These are phyloP conservation scores for Lepidurus arcticus DNA, from an alignment of 1,140 invertebrate species.

Conservation along the genomic window DNA sequence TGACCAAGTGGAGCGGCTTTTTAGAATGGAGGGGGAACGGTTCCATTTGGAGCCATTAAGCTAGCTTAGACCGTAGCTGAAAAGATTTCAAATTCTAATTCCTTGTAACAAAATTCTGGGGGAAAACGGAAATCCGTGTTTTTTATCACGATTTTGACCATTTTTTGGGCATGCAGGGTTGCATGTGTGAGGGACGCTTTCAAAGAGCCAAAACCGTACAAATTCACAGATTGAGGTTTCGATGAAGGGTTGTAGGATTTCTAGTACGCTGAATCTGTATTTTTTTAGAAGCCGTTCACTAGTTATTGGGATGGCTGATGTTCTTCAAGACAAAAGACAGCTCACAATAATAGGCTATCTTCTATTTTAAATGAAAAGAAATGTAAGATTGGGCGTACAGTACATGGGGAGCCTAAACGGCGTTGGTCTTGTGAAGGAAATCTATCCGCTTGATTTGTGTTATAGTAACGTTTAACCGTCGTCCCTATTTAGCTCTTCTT, in stretches of 20 bases:
- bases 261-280: neutral
- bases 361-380: no score
- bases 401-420: neutral
- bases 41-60: neutral
- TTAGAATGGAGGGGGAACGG: neutral
- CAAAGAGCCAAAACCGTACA: no score
- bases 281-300: no score
- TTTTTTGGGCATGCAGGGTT: neutral
- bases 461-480: neutral
- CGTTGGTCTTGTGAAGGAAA: neutral
- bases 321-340: neutral
- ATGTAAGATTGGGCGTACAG: no score
- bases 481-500: neutral
- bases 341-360: no score
- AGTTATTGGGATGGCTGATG: conserved; percentile 18
- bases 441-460: neutral
- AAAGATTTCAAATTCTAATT: neutral
- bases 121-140: conserved; percentile 13
- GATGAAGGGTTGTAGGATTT: neutral
- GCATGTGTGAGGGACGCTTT: no score
- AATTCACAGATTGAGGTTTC: conserved; percentile 6
- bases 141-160: conserved; percentile 32
- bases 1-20: conserved; percentile 10
- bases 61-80: neutral
- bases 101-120: neutral